Evolutionary conservation across 2,113 vertebrate species (phyloP), one percentile per base, ranked within the genome.

Genomic region (Talpa occidentalis): DNA sequence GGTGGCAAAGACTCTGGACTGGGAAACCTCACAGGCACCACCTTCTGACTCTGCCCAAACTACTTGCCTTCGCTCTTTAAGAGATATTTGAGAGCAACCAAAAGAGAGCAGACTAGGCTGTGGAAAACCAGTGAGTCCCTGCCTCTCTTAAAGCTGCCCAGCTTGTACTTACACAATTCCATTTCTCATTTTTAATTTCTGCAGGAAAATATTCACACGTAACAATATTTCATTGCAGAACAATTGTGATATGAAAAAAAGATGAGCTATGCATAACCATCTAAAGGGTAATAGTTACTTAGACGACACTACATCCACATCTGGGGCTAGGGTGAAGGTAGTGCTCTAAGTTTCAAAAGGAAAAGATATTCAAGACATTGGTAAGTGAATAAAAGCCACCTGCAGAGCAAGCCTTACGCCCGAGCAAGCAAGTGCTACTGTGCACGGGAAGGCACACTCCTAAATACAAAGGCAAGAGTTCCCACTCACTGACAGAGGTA

Each of bases 111-210:
- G 10, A 59, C 12, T 28, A 72, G 9, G 42, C 47, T 79, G 19
- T 37, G 16, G 22, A n/a, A 88, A 84, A 49, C 22, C 1, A 26
- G 14, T 24, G 30, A 15, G 5, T 19, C 14, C 32, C 32, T 5
- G 3, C 22, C 22, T 17, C 14, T 66, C 73, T 89, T 64, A 56
- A 28, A 91, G 52, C 30, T 7, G 17, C 32, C 44, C 64, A 19
- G 14, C 19, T 14, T 16, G 2, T 59, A 12, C 54, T 40, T 32
- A 59, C 7, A 62, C 2, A 15, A 49, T 66, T 59, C 28, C 19
- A 26, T 54, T 83, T 92, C 62, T 86, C 28, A 42, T n/a, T 90
- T 82, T 17, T 26, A 32, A 2, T 52, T 35, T 96, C 49, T 49
- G 59, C 32, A 66, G 37, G 52, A 86, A 87, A 83, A 52, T 49